Evolutionary conservation across 2,113 vertebrate genomes (phyloP).

Genomic region (Jacana jacana): DNA sequence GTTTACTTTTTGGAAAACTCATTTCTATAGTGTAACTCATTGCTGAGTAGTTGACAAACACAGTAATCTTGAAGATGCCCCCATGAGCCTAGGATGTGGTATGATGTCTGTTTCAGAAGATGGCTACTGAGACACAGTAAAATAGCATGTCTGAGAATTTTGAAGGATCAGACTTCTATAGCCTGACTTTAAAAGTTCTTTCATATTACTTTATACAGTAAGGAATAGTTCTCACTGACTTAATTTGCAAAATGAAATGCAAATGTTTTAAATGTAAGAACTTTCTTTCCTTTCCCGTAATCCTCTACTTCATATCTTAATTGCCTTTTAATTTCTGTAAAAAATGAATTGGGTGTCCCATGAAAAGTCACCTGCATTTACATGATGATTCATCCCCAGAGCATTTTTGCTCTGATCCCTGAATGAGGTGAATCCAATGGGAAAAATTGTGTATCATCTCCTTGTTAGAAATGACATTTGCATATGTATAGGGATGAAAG

Average conservation of each 20-base stretch:
- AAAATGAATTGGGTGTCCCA: background rate
- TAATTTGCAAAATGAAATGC: background rate
- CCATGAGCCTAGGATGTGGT: background rate
- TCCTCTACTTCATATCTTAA: background rate
- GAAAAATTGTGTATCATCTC: background rate
- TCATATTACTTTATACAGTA: background rate
- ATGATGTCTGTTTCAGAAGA: background rate
- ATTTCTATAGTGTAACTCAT: background rate
- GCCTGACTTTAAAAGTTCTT: background rate
- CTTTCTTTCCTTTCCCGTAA: background rate
- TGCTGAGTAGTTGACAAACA: background rate
- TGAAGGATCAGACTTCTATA: background rate
- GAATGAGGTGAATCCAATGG: background rate
- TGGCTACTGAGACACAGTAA: background rate
- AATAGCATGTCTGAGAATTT: background rate
- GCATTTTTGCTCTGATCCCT: background rate
- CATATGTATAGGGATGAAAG: background rate
- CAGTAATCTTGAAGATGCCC: background rate
- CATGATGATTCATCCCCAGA: background rate
- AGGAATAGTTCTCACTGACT: background rate
- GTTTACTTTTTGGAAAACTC: background rate
- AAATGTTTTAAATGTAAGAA: background rate
- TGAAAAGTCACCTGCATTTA: background rate
- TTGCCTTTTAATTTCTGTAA: background rate
- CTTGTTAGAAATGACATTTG: background rate